These are phyloP conservation scores for Anniella stebbinsi DNA, from an alignment of 2,797 vertebrate species.

Conservation along the genomic window DNA sequence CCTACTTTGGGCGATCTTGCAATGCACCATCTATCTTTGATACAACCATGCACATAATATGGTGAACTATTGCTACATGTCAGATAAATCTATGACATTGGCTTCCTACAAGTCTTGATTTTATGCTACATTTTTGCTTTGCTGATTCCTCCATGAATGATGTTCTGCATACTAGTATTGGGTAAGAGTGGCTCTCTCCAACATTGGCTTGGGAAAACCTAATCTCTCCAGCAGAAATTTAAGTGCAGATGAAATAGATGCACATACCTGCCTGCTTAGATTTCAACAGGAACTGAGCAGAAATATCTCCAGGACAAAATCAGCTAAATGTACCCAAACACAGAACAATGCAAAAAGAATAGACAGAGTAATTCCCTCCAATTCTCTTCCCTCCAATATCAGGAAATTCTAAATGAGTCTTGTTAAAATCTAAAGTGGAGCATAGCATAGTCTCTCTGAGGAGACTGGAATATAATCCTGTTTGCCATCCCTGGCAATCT, in stretches of 20 bases:
- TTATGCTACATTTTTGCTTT: neutral
- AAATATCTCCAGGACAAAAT: neutral
- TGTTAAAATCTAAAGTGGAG: no score
- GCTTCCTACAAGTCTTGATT: neutral
- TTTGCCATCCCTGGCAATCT: neutral
- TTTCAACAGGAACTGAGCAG: neutral
- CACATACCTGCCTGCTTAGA: neutral
- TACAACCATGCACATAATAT: neutral
- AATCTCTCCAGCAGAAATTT: neutral
- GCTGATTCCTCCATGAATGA: neutral
- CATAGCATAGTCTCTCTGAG: neutral
- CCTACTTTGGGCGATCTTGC: neutral
- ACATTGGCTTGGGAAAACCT: neutral
- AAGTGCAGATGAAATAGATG: neutral
- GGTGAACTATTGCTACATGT: neutral
- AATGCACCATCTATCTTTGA: slow-evolving; percentile 4
- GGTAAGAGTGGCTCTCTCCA: neutral
- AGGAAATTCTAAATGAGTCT: neutral
- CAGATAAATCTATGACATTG: neutral
- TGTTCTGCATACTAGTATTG: no score
- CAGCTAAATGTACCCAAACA: neutral
- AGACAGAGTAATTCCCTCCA: neutral
- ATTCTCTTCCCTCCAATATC: neutral
- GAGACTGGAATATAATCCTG: neutral
- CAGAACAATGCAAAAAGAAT: neutral